Base-by-base conservation (phyloP, 2,888 invertebrate species). In the Eucera pruinosa region DNA sequence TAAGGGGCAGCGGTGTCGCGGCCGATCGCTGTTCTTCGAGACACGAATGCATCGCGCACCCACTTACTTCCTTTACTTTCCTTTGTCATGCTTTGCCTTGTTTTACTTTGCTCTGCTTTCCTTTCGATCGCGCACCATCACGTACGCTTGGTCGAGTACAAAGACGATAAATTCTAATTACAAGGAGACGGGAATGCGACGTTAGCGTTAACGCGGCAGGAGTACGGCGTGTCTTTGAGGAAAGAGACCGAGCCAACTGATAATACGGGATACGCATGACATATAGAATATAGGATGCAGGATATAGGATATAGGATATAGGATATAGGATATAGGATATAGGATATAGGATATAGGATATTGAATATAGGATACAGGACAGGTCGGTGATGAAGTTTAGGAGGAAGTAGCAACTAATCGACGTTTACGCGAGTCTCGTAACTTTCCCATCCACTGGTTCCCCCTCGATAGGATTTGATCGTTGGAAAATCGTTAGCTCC, bases 121-220 rank as follows among this genome's bases (percentile, higher is more conserved):
- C 39, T 25, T 54, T 54, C 58, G 33, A 69, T 23, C 45, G 61
- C 23, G 61, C 23, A 15, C 50, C 30, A 57, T 61, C 48, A 13
- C 25, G 39, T 15, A 64, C 62, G 41, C 68, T 68, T 62, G 62
- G 43, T 43, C 77, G 36, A 47, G 58, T 60, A 58, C 20, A 54
- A 77, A 69, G 77, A 77, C 77, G 41, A 77, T 77, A 77, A 77
- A 77, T 77, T 48, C 64, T 62, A 77, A 77, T 77, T 77, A 64
- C 69, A 47, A 64, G 25, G 18, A 25, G 61, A 64, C 61, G 18
- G n/a, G 45, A 52, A 57, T 20, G 36, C 39, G 41, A 55, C 54
- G 30, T 15, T 23, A 36, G 20, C 45, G 41, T 15, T 45, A 33
- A 47, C n/a, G 11, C 39, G 7, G n/a, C 48, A 36, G 39, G 57